A percentile compares a stretch with the other conserved stretches of the same genome.
These are phyloP conservation scores for Centropristis striata DNA, from an alignment of 2,113 vertebrate species.

Conservation along the genomic window DNA sequence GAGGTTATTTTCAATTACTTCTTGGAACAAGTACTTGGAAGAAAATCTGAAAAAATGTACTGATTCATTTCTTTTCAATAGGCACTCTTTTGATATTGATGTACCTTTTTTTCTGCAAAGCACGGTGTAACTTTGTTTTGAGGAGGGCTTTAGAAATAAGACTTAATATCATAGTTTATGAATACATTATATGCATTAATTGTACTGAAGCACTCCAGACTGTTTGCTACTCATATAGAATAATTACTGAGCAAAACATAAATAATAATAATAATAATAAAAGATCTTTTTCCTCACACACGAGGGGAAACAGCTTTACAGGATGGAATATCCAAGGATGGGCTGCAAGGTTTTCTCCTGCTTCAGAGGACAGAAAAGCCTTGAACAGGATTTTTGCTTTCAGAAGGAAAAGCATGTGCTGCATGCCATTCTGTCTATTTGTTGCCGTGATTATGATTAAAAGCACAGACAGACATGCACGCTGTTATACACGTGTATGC, in stretches of 20 bases:
- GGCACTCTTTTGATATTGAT: neutral
- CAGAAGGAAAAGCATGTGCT: conserved; percentile 1
- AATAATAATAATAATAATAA: conserved; percentile 1
- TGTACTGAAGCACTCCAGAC: neutral
- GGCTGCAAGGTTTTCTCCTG: conserved; percentile 35
- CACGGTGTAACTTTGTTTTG: neutral
- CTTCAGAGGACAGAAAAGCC: conserved; percentile 40
- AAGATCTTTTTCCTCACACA: conserved; percentile 11
- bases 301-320: neutral
- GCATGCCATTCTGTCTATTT: neutral
- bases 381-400: conserved; percentile 18
- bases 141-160: neutral
- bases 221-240: neutral
- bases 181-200: neutral
- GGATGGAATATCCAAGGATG: conserved; percentile 35
- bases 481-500: conserved; percentile 12
- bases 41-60: neutral
- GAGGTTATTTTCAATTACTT: too few relatives aligned
- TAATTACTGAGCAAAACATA: conserved; percentile 2
- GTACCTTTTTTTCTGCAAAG: neutral
- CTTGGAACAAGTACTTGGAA: too few relatives aligned
- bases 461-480: conserved; percentile 2
- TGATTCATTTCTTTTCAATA: neutral
- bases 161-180: neutral
- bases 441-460: neutral